Conservation (phyloP, 2,113 vertebrate genomes). For the Archilochus colubris region DNA sequence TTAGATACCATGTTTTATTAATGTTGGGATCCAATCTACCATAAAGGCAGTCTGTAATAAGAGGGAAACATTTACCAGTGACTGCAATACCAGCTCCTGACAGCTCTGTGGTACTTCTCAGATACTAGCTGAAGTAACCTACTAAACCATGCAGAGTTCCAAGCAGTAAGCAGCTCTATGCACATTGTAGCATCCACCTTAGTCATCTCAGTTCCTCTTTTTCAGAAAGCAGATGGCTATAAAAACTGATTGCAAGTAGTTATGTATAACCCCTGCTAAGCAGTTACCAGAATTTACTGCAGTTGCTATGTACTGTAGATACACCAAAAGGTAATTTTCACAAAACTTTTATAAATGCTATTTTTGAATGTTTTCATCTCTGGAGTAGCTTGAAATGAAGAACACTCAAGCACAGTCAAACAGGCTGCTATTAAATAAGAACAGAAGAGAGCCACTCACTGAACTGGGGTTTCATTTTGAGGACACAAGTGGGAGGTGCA, state of each 20-base stretch:
- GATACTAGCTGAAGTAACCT: neutral
- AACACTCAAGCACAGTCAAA: neutral
- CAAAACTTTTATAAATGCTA: neutral
- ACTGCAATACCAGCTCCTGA: conserved; percentile 21
- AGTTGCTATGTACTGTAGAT: neutral
- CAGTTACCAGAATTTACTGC: conserved; percentile 5
- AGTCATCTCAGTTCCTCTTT: neutral
- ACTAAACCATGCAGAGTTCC: neutral
- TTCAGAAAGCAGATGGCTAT: neutral
- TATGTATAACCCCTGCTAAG: neutral
- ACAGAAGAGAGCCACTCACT: neutral
- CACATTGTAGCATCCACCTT: neutral
- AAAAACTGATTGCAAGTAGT: neutral
- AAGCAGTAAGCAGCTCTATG: neutral
- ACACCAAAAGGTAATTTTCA: neutral
- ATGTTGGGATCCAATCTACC: conserved; percentile 28
- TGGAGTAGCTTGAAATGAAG: neutral
- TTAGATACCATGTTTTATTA: conserved; percentile 44
- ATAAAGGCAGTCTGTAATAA: neutral
- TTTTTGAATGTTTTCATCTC: neutral
- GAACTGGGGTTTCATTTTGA: neutral
- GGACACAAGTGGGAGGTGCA: neutral
- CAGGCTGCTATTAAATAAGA: neutral
- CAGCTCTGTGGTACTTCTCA: conserved; percentile 14
- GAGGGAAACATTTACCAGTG: neutral